Base-by-base conservation (phyloP, 2,888 invertebrate species). In the Cerceris rybyensis region DNA sequence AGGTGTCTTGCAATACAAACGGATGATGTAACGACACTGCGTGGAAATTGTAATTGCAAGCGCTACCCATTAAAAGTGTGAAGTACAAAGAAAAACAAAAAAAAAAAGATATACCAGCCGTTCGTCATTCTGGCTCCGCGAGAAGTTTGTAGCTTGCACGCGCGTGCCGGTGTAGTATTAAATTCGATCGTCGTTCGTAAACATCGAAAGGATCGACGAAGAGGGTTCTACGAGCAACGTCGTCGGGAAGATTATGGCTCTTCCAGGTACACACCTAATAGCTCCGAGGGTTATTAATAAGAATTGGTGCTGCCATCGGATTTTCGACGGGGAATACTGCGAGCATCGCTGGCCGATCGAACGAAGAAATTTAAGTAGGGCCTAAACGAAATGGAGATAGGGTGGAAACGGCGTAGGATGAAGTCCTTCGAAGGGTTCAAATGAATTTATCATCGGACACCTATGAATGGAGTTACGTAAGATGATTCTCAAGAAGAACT, bases 71-170 rank as follows among this genome's bases (percentile, higher is more conserved):
- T 46, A 75, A 43, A 49, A 61, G 74, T 78, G 70, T 66, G 54
- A 83, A 76, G 76, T 83, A 85, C 78, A 84, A 86, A 76, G 52
- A 7, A 17, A 50, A 8, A 64, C 52, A 16, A 9, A 54, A 14
- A 60, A 17, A 4, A 17, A 39, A 58, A 14, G 54, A 9, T n/a
- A 2, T 5, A 41, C 13, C n/a, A 64, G 46, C 69, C 67, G 81
- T 78, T 82, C 85, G 78, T 83, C 73, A 71, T 84, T 84, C 81
- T 81, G 85, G 79, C 81, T 85, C 81, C 69, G 81, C 78, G 72
- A 75, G 79, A 81, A 70, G 80, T 80, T 80, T 83, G 84, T 83
- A 70, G 80, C 82, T 80, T 83, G 84, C 80, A 82, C 80, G 82
- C 75, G 84, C 84, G 76, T 82, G 72, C 69, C 77, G 75, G 73